Evolutionary conservation across 2,797 vertebrate species (phyloP).

Genomic region (Pipistrellus pipistrellus): DNA sequence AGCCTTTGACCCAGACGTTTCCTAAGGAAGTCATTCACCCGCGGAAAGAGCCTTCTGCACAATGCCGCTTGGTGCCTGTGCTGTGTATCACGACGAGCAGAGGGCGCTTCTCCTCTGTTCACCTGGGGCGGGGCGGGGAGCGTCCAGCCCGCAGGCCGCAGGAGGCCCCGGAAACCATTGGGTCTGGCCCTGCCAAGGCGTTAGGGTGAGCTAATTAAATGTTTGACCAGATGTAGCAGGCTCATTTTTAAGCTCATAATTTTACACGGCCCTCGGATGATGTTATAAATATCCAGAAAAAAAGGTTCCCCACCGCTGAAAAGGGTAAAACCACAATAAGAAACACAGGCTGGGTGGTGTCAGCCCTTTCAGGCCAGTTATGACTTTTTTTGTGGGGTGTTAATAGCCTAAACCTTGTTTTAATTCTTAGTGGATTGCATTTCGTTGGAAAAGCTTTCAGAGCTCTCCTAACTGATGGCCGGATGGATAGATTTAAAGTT

Average conservation of each 20-base stretch:
- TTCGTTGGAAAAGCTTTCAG: conserved; percentile 43
- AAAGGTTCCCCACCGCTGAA: not conserved
- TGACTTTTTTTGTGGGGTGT: not conserved
- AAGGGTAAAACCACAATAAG: not conserved
- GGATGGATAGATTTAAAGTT: not conserved
- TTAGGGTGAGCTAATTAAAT: too few relatives aligned
- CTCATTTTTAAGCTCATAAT: too few relatives aligned
- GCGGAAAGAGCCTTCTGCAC: conserved; percentile 32
- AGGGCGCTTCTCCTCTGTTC: not conserved
- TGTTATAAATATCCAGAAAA: too few relatives aligned
- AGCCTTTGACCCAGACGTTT: conserved; percentile 69
- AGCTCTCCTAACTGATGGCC: not conserved
- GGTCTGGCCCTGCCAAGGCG: too few relatives aligned
- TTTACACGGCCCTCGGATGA: too few relatives aligned
- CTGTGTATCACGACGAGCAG: not conserved
- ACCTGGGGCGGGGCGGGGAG: too few relatives aligned
- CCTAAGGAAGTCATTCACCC: conserved; percentile 75
- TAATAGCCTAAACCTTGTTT: not conserved
- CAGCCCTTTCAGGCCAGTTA: not conserved
- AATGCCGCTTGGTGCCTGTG: not conserved
- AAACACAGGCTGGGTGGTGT: not conserved
- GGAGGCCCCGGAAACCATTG: too few relatives aligned
- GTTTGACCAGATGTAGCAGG: too few relatives aligned
- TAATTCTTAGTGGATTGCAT: not conserved
- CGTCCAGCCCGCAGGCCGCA: too few relatives aligned